Evolutionary conservation across 2,797 vertebrate genomes (phyloP).

Genomic region (Gephyroberyx darwinii): DNA sequence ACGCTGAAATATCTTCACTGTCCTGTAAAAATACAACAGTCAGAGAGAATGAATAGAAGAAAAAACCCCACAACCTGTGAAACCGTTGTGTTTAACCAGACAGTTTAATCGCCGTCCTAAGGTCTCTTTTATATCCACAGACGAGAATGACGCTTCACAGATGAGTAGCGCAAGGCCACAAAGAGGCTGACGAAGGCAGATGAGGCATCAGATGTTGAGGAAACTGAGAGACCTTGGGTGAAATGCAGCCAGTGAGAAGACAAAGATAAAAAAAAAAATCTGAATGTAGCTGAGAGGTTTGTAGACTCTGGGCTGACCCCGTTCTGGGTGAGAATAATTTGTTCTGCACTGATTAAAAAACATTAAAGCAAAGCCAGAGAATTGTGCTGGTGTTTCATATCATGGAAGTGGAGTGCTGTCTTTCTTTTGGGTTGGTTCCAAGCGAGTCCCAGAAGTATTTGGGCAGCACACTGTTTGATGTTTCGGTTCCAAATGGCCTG

Average conservation of each 20-base stretch:
- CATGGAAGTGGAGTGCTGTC: slow-evolving; percentile 6
- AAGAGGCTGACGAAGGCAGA: slow-evolving; percentile 15
- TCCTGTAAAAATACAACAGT: background rate
- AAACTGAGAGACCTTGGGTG: slow-evolving; percentile 7
- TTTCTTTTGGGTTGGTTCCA: slow-evolving; percentile 3
- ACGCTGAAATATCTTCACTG: background rate
- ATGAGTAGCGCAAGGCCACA: slow-evolving; percentile 15
- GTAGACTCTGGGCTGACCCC: background rate
- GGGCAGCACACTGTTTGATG: slow-evolving; percentile 7
- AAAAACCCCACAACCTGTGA: slow-evolving; percentile 5
- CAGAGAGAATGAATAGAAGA: slow-evolving; percentile 6
- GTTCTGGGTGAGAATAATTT: slow-evolving; percentile 2
- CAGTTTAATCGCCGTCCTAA: slow-evolving; percentile 25
- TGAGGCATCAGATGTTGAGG: background rate
- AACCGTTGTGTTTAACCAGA: background rate
- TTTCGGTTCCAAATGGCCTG: background rate
- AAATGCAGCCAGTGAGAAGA: background rate
- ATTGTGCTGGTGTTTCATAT: slow-evolving; percentile 10
- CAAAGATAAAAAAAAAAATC: background rate
- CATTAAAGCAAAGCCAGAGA: slow-evolving; percentile 12
- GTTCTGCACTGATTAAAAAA: slow-evolving; percentile 14
- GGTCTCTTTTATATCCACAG: background rate
- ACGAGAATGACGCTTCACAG: background rate
- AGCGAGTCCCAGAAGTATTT: background rate
- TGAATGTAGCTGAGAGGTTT: slow-evolving; percentile 3